Conservation (phyloP, 2,888 invertebrate species). For the Resseliella maxima region DNA sequence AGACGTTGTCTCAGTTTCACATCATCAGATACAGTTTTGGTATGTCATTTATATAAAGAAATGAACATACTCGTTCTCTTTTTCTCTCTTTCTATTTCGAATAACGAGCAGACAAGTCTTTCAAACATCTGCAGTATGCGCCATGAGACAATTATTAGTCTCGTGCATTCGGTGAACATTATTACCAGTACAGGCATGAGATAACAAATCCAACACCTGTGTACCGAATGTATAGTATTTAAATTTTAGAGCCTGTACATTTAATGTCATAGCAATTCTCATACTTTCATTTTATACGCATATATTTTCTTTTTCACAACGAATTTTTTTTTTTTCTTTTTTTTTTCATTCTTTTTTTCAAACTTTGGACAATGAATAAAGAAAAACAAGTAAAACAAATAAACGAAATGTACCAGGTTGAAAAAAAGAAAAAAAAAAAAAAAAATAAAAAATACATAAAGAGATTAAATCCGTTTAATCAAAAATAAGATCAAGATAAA, state of each 20-base stretch:
- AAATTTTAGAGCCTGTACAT: not conserved
- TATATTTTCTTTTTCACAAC: not conserved
- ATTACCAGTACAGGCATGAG: not conserved
- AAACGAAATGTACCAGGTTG: not conserved
- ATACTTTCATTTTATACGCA: not conserved
- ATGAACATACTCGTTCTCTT: not conserved
- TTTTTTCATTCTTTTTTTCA: not conserved
- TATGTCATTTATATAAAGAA: not conserved
- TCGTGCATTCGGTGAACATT: not conserved
- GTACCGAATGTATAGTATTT: not conserved
- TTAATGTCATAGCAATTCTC: not conserved
- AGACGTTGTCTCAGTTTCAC: slow-evolving; percentile 6
- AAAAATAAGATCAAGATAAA: not conserved
- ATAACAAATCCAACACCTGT: not conserved
- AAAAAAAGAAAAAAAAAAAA: not conserved
- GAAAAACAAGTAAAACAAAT: not conserved
- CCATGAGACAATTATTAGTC: not conserved
- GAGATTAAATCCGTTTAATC: not conserved
- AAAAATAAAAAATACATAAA: slow-evolving; percentile 8
- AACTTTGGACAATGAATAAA: not conserved
- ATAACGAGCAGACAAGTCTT: not conserved
- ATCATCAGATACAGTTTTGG: not conserved
- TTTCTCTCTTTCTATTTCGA: not conserved
- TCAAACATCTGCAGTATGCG: not conserved
- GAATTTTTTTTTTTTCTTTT: too few species aligned